Evolutionary conservation across 2,888 invertebrate species (phyloP).

Genomic region (Drosophila tripunctata): DNA sequence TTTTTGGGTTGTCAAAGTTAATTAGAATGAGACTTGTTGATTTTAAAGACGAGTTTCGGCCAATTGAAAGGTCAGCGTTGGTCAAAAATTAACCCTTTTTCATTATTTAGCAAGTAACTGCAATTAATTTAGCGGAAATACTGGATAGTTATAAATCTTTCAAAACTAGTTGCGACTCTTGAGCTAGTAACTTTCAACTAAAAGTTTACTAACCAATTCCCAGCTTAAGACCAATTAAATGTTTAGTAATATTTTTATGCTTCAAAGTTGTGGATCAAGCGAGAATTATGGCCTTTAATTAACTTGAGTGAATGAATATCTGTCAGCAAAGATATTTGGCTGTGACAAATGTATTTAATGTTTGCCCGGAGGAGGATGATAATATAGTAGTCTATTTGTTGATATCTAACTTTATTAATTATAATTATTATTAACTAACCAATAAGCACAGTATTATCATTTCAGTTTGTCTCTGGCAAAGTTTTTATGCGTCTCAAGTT

Average conservation of each 20-base stretch:
- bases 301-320: constrained; percentile 12
- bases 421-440: constrained; percentile 13
- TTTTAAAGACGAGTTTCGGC: constrained; percentile 28
- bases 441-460: neutral
- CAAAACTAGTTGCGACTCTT: neutral
- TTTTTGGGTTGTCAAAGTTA: constrained; percentile 56
- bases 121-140: constrained; percentile 26
- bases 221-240: neutral
- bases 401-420: constrained; percentile 20
- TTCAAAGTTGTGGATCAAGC: neutral
- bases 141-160: neutral
- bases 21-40: constrained; percentile 69
- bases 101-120: constrained; percentile 29
- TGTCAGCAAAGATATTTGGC: constrained; percentile 11
- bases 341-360: constrained; percentile 10
- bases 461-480: neutral
- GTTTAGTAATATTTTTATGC: constrained; percentile 3
- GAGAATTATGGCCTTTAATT: constrained; percentile 16
- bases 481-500: constrained; percentile 1
- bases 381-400: too few relatives aligned
- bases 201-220: neutral
- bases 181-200: neutral
- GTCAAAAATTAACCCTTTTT: constrained; percentile 6
- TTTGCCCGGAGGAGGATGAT: neutral
- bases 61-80: constrained; percentile 31